Conservation (phyloP, 2,888 invertebrate species). For the Physocephala rufipes region DNA sequence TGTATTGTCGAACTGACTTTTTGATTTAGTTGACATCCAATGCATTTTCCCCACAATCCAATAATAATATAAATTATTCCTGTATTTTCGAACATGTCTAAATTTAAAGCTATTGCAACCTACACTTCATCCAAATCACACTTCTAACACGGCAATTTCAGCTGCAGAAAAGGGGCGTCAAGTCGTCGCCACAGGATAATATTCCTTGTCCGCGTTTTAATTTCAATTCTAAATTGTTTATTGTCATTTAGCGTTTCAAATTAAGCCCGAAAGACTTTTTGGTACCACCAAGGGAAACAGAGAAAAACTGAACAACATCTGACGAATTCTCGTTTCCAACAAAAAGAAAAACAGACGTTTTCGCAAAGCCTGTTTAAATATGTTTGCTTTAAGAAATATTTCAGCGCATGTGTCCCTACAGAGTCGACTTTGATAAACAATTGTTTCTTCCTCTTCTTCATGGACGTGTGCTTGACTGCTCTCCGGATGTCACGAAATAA, state of each 20-base stretch:
- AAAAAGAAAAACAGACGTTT: background rate
- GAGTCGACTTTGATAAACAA: background rate
- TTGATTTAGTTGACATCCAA: too few species aligned
- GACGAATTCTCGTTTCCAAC: too few species aligned
- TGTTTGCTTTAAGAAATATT: background rate
- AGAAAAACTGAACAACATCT: too few species aligned
- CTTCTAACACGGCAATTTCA: background rate
- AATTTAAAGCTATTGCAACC: too few species aligned
- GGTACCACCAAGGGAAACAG: too few species aligned
- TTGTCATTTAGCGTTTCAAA: conserved; percentile 2
- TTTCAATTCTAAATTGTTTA: conserved; percentile 32
- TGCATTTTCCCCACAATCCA: too few species aligned
- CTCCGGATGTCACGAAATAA: conserved; percentile 1
- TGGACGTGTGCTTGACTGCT: background rate
- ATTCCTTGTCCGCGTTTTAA: too few species aligned
- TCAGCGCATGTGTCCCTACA: background rate
- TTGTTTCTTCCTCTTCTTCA: background rate
- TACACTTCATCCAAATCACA: background rate
- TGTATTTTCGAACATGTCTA: too few species aligned
- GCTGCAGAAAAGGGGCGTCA: background rate
- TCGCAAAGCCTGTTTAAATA: too few species aligned
- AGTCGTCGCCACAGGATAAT: too few species aligned
- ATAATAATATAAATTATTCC: too few species aligned
- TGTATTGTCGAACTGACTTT: too few species aligned
- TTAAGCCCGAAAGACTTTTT: background rate